A percentile compares a stretch with the other conserved stretches of the same genome.
Conservation (phyloP, 2,113 vertebrate species). For the Phocoena phocoena region DNA sequence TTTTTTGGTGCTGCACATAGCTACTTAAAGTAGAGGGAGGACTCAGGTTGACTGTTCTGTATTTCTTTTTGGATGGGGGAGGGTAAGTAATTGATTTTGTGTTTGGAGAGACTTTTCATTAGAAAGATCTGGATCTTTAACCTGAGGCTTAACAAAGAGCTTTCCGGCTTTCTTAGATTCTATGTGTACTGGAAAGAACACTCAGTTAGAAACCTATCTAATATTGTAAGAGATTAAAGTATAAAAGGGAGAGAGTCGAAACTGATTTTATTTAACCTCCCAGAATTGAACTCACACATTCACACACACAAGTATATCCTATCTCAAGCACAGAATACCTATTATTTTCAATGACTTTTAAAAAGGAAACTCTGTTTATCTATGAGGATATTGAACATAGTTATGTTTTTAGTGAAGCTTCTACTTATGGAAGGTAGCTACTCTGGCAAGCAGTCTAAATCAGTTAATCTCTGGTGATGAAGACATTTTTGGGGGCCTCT, state of each 20-base stretch:
- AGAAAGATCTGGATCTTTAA: slow-evolving; percentile 4
- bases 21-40: not conserved
- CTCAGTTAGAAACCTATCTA: not conserved
- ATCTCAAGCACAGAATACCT: not conserved
- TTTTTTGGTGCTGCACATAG: not conserved
- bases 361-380: not conserved
- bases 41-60: not conserved
- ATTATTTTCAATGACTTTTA: slow-evolving; percentile 18
- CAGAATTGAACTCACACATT: not conserved
- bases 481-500: not conserved
- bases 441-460: slow-evolving; percentile 15
- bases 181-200: not conserved
- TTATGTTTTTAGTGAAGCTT: not conserved
- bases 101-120: slow-evolving; percentile 34
- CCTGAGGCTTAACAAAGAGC: not conserved
- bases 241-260: not conserved
- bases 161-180: slow-evolving; percentile 7
- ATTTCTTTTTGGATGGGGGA: not conserved
- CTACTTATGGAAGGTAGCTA: not conserved
- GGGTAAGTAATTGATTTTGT: not conserved
- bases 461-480: not conserved
- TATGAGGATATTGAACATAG: not conserved
- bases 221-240: not conserved
- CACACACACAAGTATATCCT: not conserved
- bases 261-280: not conserved